Conservation (phyloP, 2,888 invertebrate species). For the Chymomyza amoena region DNA sequence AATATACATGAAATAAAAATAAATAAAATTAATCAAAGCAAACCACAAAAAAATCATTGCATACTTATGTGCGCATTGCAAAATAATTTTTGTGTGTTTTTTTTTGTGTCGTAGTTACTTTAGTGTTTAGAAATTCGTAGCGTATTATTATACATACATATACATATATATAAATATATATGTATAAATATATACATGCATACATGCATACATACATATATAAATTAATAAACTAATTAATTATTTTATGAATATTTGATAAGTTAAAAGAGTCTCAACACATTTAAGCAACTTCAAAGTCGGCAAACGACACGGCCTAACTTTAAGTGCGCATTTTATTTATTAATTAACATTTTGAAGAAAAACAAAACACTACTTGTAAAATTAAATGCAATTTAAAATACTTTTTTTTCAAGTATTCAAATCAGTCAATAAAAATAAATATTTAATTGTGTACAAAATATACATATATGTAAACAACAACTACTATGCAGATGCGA, state of each 20-base stretch:
- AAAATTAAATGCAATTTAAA: slow-evolving; percentile 24
- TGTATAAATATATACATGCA: no score
- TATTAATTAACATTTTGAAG: slow-evolving; percentile 22
- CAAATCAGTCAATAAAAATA: slow-evolving; percentile 2
- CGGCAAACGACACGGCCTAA: slow-evolving; percentile 19
- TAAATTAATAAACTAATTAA: not conserved
- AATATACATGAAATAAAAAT: not conserved
- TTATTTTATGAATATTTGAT: slow-evolving; percentile 10
- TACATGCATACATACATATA: no score
- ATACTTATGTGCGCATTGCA: not conserved
- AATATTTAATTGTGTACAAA: not conserved
- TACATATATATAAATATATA: no score
- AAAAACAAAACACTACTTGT: slow-evolving; percentile 15
- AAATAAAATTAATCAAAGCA: not conserved
- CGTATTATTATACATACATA: not conserved
- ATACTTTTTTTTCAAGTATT: not conserved
- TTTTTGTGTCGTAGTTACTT: not conserved
- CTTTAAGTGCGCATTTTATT: slow-evolving; percentile 32
- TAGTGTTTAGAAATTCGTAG: not conserved
- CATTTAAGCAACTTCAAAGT: slow-evolving; percentile 21
- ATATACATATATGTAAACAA: not conserved
- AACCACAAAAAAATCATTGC: not conserved
- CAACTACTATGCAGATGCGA: not conserved
- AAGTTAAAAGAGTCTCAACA: slow-evolving; percentile 7
- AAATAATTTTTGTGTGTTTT: not conserved